A percentile compares a stretch with the other conserved stretches of the same genome.
Conservation (phyloP, 2,797 vertebrate genomes). For the Pelodytes ibericus region DNA sequence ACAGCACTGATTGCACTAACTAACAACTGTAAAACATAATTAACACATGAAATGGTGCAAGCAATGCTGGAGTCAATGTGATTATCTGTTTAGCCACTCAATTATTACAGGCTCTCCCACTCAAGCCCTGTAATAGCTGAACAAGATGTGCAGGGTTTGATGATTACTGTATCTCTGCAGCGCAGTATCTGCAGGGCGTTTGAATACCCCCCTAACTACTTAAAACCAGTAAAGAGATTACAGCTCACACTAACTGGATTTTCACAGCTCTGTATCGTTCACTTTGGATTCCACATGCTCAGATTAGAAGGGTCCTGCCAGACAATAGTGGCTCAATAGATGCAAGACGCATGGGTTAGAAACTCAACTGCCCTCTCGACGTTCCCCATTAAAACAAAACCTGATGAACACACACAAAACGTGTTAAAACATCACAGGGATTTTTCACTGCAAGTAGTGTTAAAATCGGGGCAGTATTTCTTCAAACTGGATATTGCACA, state of each 20-base stretch:
- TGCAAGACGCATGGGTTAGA: constrained; percentile 65
- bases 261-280: constrained; percentile 92
- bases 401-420: constrained; percentile 12
- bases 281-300: constrained; percentile 84
- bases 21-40: constrained; percentile 35
- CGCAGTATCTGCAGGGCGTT: constrained; percentile 77
- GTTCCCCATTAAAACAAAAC: constrained; percentile 20
- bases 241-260: constrained; percentile 98
- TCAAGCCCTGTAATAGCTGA: constrained; percentile 57
- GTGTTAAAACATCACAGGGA: constrained; percentile 37
- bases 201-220: constrained; percentile 83
- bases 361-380: constrained; percentile 31
- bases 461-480: background rate
- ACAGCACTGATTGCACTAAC: constrained; percentile 23
- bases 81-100: constrained; percentile 59
- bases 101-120: constrained; percentile 56
- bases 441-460: background rate
- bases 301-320: constrained; percentile 86
- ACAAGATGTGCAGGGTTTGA: constrained; percentile 62
- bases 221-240: constrained; percentile 98
- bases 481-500: background rate
- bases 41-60: constrained; percentile 51
- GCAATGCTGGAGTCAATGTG: constrained; percentile 49
- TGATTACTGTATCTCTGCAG: constrained; percentile 78
- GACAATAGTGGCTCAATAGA: constrained; percentile 72